Conservation (phyloP, 2,113 vertebrate species). For the Apus apus region DNA sequence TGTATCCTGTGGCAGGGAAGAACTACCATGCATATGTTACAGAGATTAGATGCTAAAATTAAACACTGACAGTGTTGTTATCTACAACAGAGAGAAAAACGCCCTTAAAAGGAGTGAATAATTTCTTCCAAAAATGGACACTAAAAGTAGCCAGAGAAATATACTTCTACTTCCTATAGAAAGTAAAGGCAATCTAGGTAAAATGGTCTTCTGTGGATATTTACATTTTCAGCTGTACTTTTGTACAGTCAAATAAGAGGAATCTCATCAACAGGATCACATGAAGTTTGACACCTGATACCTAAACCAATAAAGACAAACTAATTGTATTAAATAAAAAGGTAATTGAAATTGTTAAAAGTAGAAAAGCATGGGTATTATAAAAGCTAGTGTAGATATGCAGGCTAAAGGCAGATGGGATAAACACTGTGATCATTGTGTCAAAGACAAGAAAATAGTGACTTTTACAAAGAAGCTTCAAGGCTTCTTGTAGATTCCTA, state of each 20-base stretch:
- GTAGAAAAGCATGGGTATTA: background rate
- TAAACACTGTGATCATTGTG: fast-evolving
- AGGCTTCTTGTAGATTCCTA: background rate
- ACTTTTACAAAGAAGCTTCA: background rate
- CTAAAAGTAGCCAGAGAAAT: background rate
- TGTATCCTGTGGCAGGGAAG: background rate
- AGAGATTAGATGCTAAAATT: slow-evolving; percentile 1
- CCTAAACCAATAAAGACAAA: background rate
- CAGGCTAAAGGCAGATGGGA: background rate
- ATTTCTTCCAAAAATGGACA: slow-evolving; percentile 33
- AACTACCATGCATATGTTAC: background rate
- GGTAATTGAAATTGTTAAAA: background rate
- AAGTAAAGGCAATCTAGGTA: background rate
- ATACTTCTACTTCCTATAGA: background rate
- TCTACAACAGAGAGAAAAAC: background rate
- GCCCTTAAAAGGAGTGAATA: slow-evolving; percentile 26
- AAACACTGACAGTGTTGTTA: background rate
- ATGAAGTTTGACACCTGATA: background rate
- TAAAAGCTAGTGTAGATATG: background rate
- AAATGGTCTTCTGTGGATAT: background rate
- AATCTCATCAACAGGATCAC: background rate
- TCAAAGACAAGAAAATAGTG: background rate
- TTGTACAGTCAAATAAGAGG: background rate
- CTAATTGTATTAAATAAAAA: background rate
- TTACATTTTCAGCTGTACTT: background rate